These are phyloP conservation scores for Drosophila santomea DNA, from an alignment of 1,140 invertebrate species.

Conservation along the genomic window DNA sequence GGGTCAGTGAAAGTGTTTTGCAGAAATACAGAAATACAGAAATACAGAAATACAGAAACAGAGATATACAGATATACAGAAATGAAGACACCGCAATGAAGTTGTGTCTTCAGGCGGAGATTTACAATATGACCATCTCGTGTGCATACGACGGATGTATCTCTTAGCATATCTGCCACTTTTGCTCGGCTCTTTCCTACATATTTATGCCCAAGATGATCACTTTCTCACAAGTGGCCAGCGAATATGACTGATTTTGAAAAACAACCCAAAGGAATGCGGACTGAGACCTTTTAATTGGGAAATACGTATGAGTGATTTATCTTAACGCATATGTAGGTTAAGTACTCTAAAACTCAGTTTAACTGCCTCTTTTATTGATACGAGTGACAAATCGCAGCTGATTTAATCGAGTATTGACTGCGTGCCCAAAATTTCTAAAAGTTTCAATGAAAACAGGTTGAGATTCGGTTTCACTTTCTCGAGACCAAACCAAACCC, in stretches of 20 bases:
- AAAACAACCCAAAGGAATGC: conserved; percentile 7
- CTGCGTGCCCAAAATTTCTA: conserved; percentile 20
- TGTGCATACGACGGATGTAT: conserved; percentile 54
- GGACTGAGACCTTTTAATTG: neutral
- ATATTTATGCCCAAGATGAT: conserved; percentile 32
- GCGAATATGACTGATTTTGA: conserved; percentile 16
- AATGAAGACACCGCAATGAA: conserved; percentile 27
- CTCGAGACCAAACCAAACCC: conserved; percentile 41
- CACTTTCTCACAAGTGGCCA: conserved; percentile 38
- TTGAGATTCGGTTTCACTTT: conserved; percentile 63
- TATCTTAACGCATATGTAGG: neutral
- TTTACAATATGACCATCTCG: conserved; percentile 65
- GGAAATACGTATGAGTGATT: neutral
- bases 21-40: conserved; percentile 52
- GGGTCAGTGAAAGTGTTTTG: conserved; percentile 65
- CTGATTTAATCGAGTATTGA: conserved; percentile 1
- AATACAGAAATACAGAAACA: conserved; percentile 26
- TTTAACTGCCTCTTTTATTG: too few species aligned
- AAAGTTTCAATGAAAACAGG: conserved; percentile 44
- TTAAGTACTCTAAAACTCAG: neutral
- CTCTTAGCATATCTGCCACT: conserved; percentile 39
- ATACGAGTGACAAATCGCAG: neutral
- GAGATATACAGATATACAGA: conserved; percentile 49
- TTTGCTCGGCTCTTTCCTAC: conserved; percentile 16
- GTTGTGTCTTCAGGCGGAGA: conserved; percentile 65